Percentiles rank a stretch among this genome's conserved stretches.
These are phyloP conservation scores for Sphaerophoria rueppellii DNA, from an alignment of 2,888 invertebrate species.

Conservation along the genomic window DNA sequence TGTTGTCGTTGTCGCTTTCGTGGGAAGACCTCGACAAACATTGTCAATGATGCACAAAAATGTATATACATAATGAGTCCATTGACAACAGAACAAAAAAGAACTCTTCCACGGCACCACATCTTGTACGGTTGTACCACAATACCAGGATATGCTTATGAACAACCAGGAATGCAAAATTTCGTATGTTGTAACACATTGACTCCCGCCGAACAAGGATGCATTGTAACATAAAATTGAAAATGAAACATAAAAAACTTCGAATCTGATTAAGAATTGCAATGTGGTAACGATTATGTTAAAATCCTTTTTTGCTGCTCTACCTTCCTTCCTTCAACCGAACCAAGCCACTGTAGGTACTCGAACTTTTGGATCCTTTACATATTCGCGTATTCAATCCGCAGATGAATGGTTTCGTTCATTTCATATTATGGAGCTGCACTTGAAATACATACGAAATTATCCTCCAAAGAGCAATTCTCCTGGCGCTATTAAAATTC, in stretches of 20 bases:
- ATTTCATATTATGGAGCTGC: constrained; percentile 31
- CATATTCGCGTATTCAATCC: constrained; percentile 12
- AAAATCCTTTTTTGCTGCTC: constrained; percentile 28
- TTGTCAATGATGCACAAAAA: constrained; percentile 16
- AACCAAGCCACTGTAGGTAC: too few species aligned
- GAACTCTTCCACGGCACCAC: constrained; percentile 4
- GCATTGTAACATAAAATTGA: constrained; percentile 2
- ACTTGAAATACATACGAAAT: constrained; percentile 59
- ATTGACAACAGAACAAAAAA: neutral
- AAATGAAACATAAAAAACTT: constrained; percentile 6
- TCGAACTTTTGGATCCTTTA: neutral
- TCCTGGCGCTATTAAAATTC: constrained; percentile 44
- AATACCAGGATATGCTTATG: constrained; percentile 25
- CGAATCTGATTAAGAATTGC: constrained; percentile 66
- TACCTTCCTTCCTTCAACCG: neutral
- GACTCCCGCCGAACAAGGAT: constrained; percentile 21
- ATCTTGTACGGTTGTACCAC: neutral
- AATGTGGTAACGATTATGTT: constrained; percentile 64
- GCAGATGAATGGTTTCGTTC: neutral
- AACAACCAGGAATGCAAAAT: constrained; percentile 37
- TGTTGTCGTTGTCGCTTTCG: neutral
- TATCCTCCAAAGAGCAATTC: constrained; percentile 55
- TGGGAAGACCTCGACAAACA: constrained; percentile 34
- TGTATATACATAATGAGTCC: neutral
- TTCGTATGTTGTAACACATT: neutral